Evolutionary conservation across 2,113 vertebrate genomes (phyloP).

Genomic region (Oncorhynchus nerka): DNA sequence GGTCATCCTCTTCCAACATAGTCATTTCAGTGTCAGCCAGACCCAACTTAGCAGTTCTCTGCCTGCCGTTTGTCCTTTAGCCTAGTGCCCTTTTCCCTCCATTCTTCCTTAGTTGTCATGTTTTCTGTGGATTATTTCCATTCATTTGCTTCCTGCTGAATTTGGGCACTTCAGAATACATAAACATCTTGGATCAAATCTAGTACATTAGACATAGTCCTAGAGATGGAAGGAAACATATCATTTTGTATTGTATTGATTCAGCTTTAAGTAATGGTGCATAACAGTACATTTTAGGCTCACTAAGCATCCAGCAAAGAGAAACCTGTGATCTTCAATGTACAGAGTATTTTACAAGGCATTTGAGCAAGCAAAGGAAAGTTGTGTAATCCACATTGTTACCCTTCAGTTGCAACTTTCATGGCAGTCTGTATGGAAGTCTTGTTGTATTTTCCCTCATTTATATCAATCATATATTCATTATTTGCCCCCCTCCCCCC

Average conservation of each 20-base stretch:
- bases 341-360: conserved; percentile 10
- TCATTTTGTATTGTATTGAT: conserved; percentile 34
- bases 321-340: conserved; percentile 38
- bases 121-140: conserved; percentile 25
- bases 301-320: conserved; percentile 52
- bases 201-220: neutral
- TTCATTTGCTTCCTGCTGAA: conserved; percentile 36
- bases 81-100: neutral
- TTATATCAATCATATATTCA: neutral
- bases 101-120: conserved; percentile 31
- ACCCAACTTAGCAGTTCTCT: neutral
- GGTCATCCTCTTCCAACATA: neutral
- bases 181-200: conserved; percentile 51
- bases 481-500: neutral
- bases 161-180: conserved; percentile 42
- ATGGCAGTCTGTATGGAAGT: neutral
- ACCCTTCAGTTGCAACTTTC: conserved; percentile 18
- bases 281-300: conserved; percentile 44
- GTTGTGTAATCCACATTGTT: conserved; percentile 19
- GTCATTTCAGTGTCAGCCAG: neutral
- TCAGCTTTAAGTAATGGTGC: conserved; percentile 18
- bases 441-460: neutral
- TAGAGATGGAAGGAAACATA: conserved; percentile 22
- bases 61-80: neutral
- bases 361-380: neutral